Conservation (phyloP, 2,113 vertebrate species). For the Tympanuchus pallidicinctus region DNA sequence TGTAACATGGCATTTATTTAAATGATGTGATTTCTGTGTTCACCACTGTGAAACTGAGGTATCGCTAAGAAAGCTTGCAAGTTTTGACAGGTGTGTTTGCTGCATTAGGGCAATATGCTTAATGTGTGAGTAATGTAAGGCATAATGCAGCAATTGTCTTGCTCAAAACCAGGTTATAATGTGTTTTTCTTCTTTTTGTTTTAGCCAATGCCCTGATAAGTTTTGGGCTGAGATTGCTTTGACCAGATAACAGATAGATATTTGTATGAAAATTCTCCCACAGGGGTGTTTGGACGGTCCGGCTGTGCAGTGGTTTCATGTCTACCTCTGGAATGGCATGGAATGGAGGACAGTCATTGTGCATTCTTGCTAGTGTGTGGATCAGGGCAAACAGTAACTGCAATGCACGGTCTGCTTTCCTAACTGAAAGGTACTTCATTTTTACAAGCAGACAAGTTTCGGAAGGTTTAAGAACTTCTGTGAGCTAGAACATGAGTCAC, state of each 20-base stretch:
- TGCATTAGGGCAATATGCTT: slow-evolving; percentile 35
- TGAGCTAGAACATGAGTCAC: rapidly evolving
- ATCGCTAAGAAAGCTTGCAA: slow-evolving; percentile 42
- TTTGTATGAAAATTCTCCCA: background rate
- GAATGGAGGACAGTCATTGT: background rate
- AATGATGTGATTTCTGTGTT: slow-evolving; percentile 69
- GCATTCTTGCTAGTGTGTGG: background rate
- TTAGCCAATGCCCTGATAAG: background rate
- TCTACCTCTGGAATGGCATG: background rate
- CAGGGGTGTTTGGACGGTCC: background rate
- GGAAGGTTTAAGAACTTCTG: background rate
- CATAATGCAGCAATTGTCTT: background rate
- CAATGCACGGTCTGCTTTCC: background rate
- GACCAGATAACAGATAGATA: background rate
- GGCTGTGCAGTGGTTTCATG: background rate
- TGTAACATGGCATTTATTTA: slow-evolving; percentile 68
- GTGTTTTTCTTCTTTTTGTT: background rate
- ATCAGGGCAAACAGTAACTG: background rate
- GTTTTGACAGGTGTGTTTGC: slow-evolving; percentile 57
- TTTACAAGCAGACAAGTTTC: background rate
- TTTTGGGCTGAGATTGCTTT: background rate
- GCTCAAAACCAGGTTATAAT: background rate
- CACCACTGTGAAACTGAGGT: slow-evolving; percentile 51
- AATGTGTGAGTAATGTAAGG: slow-evolving; percentile 25
- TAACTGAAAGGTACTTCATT: background rate